Conservation (phyloP, 2,888 invertebrate species). For the Adineta ricciae region DNA sequence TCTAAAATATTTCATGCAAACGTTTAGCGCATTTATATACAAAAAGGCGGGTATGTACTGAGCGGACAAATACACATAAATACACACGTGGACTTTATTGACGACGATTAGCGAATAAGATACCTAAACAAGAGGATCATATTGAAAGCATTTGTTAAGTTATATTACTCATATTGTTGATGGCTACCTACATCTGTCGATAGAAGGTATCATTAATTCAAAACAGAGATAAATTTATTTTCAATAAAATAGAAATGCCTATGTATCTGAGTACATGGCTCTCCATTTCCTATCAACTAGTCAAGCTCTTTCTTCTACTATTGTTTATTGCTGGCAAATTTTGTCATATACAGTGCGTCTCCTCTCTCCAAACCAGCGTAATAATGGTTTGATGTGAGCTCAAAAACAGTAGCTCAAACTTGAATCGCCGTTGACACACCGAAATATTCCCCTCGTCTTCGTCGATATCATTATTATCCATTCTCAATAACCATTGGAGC, state of each 20-base stretch:
- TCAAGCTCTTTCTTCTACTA: not conserved
- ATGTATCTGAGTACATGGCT: not conserved
- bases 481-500: not conserved
- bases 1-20: too few species aligned
- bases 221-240: too few species aligned
- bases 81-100: too few species aligned
- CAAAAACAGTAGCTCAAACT: not conserved
- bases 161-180: not conserved
- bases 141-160: not conserved
- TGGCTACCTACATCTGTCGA: not conserved
- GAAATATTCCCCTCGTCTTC: not conserved
- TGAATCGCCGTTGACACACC: not conserved
- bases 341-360: not conserved
- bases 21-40: too few species aligned
- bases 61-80: too few species aligned
- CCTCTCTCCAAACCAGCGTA: not conserved
- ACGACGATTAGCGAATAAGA: not conserved
- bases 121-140: not conserved
- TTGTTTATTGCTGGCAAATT: not conserved
- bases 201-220: too few species aligned
- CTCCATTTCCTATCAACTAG: not conserved
- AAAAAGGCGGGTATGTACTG: too few species aligned
- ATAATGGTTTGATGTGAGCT: not conserved
- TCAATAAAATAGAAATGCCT: too few species aligned
- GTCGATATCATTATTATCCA: slow-evolving; percentile 5